Conservation (phyloP, 2,797 vertebrate genomes). For the Margarornis squamiger region DNA sequence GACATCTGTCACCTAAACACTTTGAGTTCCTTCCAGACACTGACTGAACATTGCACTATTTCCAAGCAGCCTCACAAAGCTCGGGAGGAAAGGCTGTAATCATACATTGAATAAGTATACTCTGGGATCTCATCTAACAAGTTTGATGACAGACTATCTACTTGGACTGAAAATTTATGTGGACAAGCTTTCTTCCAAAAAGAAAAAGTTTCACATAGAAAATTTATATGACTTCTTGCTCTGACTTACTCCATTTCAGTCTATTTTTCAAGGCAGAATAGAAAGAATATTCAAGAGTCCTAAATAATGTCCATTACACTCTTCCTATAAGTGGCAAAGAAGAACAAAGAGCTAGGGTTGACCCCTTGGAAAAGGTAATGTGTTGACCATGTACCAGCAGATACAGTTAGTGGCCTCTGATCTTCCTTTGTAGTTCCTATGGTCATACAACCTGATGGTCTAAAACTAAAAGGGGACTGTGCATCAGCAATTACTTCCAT, state of each 20-base stretch:
- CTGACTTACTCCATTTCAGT: background rate
- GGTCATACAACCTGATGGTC: background rate
- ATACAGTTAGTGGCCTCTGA: background rate
- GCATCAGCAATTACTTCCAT: background rate
- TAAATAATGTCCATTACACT: background rate
- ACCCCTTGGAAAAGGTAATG: background rate
- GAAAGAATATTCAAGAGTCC: background rate
- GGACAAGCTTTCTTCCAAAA: background rate
- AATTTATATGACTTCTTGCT: background rate
- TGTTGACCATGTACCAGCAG: background rate
- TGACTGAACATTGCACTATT: background rate
- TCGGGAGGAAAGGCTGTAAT: background rate
- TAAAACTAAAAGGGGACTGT: background rate
- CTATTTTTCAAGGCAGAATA: background rate
- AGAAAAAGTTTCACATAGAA: background rate
- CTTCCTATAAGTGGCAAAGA: background rate
- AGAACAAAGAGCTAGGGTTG: background rate
- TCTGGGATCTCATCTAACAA: background rate
- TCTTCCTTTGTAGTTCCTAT: background rate
- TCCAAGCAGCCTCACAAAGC: background rate
- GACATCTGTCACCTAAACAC: background rate
- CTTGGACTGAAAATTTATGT: background rate
- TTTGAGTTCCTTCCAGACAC: background rate
- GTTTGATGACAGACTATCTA: background rate
- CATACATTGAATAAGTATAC: background rate